A percentile compares a stretch with the other conserved stretches of the same genome.
Conservation (phyloP, 2,888 invertebrate species). For the Stenichneumon culpator region DNA sequence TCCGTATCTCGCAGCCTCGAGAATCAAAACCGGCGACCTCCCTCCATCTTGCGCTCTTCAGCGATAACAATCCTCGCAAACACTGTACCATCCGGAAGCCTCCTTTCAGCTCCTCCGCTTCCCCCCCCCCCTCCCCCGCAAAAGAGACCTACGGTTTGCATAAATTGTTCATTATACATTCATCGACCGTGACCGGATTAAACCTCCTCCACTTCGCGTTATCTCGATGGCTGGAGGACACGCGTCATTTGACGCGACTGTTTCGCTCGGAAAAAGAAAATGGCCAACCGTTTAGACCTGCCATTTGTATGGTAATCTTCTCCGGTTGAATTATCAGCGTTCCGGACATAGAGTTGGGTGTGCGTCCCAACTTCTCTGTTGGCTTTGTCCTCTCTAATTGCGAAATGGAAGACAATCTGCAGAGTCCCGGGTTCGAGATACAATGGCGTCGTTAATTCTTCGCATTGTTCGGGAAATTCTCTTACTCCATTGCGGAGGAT, state of each 20-base stretch:
- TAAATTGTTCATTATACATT: conserved; percentile 38
- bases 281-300: neutral
- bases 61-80: conserved; percentile 56
- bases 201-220: neutral
- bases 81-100: conserved; percentile 25
- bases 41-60: conserved; percentile 28
- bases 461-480: neutral
- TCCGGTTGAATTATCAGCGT: neutral
- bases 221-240: neutral
- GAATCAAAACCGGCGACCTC: conserved; percentile 4
- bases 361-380: neutral
- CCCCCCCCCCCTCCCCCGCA: neutral
- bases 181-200: conserved; percentile 44
- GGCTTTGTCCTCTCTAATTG: conserved; percentile 8
- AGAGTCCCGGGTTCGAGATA: neutral
- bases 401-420: neutral
- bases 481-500: too few relatives aligned
- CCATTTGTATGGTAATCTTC: neutral
- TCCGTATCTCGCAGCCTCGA: conserved; percentile 2
- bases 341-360: neutral
- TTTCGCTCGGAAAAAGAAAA: neutral
- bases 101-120: conserved; percentile 39
- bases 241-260: conserved; percentile 1
- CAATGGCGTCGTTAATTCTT: neutral
- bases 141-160: conserved; percentile 38